phyloP scores from a whole-genome alignment of 2,113 vertebrate genomes.

The Motacilla tschutschensis region DNA sequence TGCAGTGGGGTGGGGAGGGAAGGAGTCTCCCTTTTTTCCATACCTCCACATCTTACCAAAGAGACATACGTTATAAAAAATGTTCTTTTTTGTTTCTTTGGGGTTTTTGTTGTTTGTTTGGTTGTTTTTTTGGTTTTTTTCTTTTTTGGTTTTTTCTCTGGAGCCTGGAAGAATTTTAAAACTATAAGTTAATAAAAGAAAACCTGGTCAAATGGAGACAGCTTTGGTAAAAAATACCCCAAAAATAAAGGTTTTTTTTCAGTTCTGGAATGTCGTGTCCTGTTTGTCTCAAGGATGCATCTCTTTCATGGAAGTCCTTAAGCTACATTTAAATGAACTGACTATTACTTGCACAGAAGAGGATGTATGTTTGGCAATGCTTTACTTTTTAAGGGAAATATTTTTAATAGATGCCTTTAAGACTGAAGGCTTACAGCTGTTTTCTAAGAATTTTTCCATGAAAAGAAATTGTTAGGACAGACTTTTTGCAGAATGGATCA shows the following conservation, averaged over 20 bases:
- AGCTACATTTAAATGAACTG: neutral
- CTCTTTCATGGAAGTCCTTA: neutral
- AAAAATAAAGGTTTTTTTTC: neutral
- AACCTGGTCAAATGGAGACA: neutral
- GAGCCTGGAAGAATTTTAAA: neutral
- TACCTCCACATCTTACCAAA: neutral
- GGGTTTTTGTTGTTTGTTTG: neutral
- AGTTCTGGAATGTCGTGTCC: neutral
- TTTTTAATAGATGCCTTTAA: neutral
- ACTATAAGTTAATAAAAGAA: neutral
- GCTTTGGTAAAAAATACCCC: neutral
- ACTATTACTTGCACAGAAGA: neutral
- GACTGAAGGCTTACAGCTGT: neutral
- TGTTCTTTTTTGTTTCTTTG: neutral
- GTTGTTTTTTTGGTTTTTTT: neutral
- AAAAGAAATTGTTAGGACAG: neutral
- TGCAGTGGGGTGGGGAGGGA: fast-evolving
- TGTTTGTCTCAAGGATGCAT: neutral
- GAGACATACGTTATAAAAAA: neutral
- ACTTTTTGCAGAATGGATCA: neutral
- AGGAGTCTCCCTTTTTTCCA: neutral
- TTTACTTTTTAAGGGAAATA: neutral
- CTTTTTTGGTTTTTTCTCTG: neutral
- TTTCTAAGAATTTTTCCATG: neutral
- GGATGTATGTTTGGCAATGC: neutral